A percentile compares a stretch with the other conserved stretches of the same genome.
Conservation (phyloP, 2,113 vertebrate genomes). For the Maccullochella peelii region DNA sequence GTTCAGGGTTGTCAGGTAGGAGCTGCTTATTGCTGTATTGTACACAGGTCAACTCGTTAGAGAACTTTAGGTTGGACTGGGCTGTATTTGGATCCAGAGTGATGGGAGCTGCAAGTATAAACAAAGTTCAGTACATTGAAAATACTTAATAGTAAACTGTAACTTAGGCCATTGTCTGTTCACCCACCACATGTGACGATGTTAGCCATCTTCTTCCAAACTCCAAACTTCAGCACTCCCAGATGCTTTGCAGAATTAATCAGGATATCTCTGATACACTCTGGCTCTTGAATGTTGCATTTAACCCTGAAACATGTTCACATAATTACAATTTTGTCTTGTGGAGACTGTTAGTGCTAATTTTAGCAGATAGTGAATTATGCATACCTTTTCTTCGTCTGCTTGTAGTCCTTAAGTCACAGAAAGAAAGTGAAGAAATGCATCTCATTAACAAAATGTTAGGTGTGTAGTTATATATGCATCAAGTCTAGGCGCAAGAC, state of each 20-base stretch:
- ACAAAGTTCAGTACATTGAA: not conserved
- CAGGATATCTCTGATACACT: slow-evolving; percentile 72
- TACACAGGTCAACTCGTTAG: slow-evolving; percentile 73
- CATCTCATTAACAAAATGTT: not conserved
- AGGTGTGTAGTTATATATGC: not conserved
- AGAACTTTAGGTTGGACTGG: slow-evolving; percentile 73
- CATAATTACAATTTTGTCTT: not conserved
- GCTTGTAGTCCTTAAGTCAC: slow-evolving; percentile 74
- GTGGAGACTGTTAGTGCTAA: not conserved
- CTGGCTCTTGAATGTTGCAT: slow-evolving; percentile 57
- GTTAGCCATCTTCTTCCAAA: slow-evolving; percentile 74
- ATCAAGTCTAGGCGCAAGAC: not conserved
- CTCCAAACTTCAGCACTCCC: slow-evolving; percentile 63
- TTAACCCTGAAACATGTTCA: slow-evolving; percentile 60
- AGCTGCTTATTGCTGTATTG: slow-evolving; percentile 52
- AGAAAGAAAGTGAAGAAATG: slow-evolving; percentile 12
- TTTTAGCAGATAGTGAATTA: not conserved
- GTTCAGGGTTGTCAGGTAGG: slow-evolving; percentile 72
- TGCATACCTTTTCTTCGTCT: slow-evolving; percentile 72
- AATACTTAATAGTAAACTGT: not conserved
- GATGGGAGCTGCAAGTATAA: slow-evolving; percentile 63
- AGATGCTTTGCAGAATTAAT: slow-evolving; percentile 74
- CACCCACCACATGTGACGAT: slow-evolving; percentile 63
- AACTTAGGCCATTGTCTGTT: not conserved
- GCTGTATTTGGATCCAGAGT: slow-evolving; percentile 82